Percentiles rank a stretch among this genome's conserved stretches.
phyloP scores from a whole-genome alignment of 2,797 vertebrate species.

The Microhierax caerulescens region DNA sequence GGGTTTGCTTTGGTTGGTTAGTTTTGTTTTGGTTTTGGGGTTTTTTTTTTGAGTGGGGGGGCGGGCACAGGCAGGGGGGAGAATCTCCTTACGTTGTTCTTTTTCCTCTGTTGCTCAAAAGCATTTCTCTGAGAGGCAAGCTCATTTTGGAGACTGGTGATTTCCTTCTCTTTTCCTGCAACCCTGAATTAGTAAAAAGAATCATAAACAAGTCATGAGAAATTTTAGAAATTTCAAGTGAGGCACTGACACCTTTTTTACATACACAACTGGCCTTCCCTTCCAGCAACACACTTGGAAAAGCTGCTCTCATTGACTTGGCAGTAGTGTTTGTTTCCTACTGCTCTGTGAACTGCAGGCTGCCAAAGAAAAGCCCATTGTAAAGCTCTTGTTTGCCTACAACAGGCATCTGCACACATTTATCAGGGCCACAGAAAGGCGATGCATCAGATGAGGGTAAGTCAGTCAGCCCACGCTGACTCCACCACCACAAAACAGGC shows the following conservation, averaged over 20 bases:
- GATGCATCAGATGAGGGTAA: not conserved
- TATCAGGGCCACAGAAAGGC: constrained; percentile 10
- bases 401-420: constrained; percentile 23
- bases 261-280: not conserved
- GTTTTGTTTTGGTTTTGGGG: too few relatives aligned
- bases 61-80: not conserved
- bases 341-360: not conserved
- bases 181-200: constrained; percentile 79
- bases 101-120: constrained; percentile 92
- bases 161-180: constrained; percentile 84
- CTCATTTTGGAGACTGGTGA: constrained; percentile 81
- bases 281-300: not conserved
- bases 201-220: not conserved
- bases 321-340: not conserved
- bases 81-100: constrained; percentile 92
- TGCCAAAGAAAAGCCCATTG: constrained; percentile 17
- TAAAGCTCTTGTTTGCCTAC: constrained; percentile 43
- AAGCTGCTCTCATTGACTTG: constrained; percentile 13
- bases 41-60: not conserved
- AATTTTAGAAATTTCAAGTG: not conserved
- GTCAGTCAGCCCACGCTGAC: not conserved
- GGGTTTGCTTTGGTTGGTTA: too few relatives aligned
- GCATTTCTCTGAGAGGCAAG: constrained; percentile 84
- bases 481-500: not conserved
- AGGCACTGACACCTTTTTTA: not conserved